phyloP scores from a whole-genome alignment of 2,888 invertebrate species.

The Chalcosyrphus nemorum region DNA sequence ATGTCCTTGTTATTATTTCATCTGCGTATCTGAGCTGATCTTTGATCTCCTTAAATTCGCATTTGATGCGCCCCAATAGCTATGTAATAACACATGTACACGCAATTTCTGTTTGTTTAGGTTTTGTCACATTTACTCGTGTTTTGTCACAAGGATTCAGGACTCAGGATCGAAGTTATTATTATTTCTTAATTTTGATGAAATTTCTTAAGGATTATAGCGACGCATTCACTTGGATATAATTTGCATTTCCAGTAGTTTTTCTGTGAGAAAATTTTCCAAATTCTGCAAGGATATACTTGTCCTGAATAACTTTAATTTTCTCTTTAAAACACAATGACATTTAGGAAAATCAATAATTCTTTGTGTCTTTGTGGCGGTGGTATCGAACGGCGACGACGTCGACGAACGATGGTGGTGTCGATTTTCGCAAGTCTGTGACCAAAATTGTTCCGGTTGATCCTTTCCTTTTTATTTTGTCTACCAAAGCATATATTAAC shows the following conservation, averaged over 20 bases:
- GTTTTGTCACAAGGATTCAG: not conserved
- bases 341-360: conserved; percentile 60
- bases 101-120: conserved; percentile 58
- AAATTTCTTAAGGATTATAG: conserved; percentile 47
- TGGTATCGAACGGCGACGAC: not conserved
- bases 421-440: conserved; percentile 70
- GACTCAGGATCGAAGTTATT: conserved; percentile 1
- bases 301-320: conserved; percentile 20
- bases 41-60: conserved; percentile 66
- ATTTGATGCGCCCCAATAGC: conserved; percentile 49
- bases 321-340: conserved; percentile 41
- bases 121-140: conserved; percentile 27
- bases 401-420: conserved; percentile 23
- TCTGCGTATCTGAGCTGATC: conserved; percentile 65
- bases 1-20: conserved; percentile 60
- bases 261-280: conserved; percentile 20
- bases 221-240: conserved; percentile 55
- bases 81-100: conserved; percentile 4
- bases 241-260: conserved; percentile 54
- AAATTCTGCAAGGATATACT: not conserved
- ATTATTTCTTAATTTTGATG: conserved; percentile 55
- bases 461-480: conserved; percentile 47
- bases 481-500: conserved; percentile 49
- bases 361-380: conserved; percentile 9
- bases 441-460: conserved; percentile 71